A percentile compares a stretch with the other conserved stretches of the same genome.
phyloP scores from a whole-genome alignment of 2,888 invertebrate species.

The Carpatolechia fugitivella region DNA sequence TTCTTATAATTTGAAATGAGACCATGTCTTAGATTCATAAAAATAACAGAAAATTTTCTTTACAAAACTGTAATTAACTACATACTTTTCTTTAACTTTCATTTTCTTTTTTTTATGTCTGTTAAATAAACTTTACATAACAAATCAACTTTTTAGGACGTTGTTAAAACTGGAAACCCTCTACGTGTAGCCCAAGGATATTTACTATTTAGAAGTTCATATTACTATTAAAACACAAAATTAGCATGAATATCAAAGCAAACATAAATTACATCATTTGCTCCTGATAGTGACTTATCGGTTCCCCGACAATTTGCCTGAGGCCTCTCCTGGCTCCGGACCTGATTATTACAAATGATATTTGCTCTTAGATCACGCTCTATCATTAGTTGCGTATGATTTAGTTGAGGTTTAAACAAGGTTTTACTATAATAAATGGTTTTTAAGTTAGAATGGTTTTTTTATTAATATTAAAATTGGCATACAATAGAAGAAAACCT shows the following conservation, averaged over 20 bases:
- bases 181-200: background rate
- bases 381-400: background rate
- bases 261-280: background rate
- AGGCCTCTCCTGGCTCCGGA: background rate
- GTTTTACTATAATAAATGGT: no score
- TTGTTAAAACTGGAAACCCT: background rate
- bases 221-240: background rate
- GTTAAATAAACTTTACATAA: no score
- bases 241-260: background rate
- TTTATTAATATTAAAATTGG: no score
- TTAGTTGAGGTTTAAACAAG: background rate
- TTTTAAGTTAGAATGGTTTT: no score
- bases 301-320: background rate
- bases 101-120: no score
- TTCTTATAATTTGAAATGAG: no score
- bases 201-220: background rate
- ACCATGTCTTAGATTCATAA: no score
- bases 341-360: conserved; percentile 5
- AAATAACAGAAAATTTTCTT: no score
- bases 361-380: conserved; percentile 1
- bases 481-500: no score
- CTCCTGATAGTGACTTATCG: background rate
- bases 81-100: no score
- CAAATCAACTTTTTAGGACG: no score
- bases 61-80: no score